Conservation (phyloP, 2,888 invertebrate genomes). For the Orthosia gracilis region DNA sequence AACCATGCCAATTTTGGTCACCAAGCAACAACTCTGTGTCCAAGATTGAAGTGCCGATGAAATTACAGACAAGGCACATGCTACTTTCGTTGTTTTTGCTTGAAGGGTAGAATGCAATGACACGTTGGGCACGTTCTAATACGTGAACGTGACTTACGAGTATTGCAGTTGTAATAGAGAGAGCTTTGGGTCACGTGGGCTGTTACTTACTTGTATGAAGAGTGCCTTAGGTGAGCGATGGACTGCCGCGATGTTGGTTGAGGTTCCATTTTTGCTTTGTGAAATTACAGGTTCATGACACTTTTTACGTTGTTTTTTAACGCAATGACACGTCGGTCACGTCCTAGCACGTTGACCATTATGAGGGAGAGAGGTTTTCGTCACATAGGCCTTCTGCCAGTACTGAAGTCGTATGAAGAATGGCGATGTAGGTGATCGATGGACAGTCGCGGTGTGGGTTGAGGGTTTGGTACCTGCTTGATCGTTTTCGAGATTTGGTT, state of each 20-base stretch:
- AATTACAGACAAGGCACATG: slow-evolving; percentile 1
- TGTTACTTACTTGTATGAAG: not conserved
- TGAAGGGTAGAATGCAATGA: slow-evolving; percentile 25
- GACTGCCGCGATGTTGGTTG: not conserved
- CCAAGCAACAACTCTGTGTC: not conserved
- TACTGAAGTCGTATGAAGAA: not conserved
- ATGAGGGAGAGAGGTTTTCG: not conserved
- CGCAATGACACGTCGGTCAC: too few relatives aligned
- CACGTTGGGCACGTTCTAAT: slow-evolving; percentile 25
- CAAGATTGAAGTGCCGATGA: not conserved
- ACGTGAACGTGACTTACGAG: slow-evolving; percentile 29
- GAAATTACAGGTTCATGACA: too few relatives aligned
- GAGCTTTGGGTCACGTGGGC: slow-evolving; percentile 10
- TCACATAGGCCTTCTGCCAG: slow-evolving; percentile 12
- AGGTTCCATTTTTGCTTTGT: too few relatives aligned
- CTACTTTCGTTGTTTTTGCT: slow-evolving; percentile 22
- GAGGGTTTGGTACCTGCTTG: too few relatives aligned
- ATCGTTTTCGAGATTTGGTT: not conserved
- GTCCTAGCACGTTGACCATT: too few relatives aligned
- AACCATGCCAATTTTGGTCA: not conserved
- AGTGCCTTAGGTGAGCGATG: not conserved
- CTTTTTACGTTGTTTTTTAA: too few relatives aligned
- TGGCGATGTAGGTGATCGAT: not conserved
- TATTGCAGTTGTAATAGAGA: slow-evolving; percentile 22
- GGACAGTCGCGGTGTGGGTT: not conserved